Evolutionary conservation across 1,140 invertebrate species (phyloP), one percentile per base, ranked within the genome.

Genomic region (Calosoma granatense): DNA sequence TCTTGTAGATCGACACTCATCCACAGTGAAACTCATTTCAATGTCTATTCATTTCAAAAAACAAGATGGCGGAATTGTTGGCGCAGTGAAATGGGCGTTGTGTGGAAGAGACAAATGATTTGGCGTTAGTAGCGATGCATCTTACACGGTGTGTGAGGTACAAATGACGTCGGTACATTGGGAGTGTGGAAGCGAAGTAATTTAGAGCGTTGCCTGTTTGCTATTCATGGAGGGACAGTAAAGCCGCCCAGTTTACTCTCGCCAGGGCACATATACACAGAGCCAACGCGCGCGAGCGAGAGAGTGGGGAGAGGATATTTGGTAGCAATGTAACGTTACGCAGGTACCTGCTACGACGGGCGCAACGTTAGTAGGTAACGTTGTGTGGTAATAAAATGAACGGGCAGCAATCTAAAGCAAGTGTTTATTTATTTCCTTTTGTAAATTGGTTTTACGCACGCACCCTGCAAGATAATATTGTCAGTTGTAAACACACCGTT

Each of bases 351-450:
- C 4, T 4, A 11, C 3, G 9, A 47, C 9, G 41, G 3, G 41
- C 17, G 6, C 17, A 12, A 47, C 3, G 6, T 9, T 17, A 11
- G 41, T 17, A 11, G 6, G 9, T 47, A 11, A 17, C 15, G 17
- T 11, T 4, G 41, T 47, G 41, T 17, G 41, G 41, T 47, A 17
- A 47, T 47, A 47, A 47, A 47, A 47, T 47, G 41, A 47, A 47
- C 41, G 41, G 41, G 41, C 41, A 12, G 41, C 41, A 47, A 47
- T 47, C 41, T 47, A 47, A 47, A 47, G 41, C 41, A 17, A 47
- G 41, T 47, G 41, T 47, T 47, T 47, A 47, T 47, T 47, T 47
- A 47, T 47, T 47, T 47, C 41, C 41, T 47, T 47, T 47, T 47
- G 41, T 47, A 47, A 47, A 47, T 47, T 47, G 41, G 41, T 47